phyloP scores from a whole-genome alignment of 2,888 invertebrate species.

The Sphecodes monilicornis region DNA sequence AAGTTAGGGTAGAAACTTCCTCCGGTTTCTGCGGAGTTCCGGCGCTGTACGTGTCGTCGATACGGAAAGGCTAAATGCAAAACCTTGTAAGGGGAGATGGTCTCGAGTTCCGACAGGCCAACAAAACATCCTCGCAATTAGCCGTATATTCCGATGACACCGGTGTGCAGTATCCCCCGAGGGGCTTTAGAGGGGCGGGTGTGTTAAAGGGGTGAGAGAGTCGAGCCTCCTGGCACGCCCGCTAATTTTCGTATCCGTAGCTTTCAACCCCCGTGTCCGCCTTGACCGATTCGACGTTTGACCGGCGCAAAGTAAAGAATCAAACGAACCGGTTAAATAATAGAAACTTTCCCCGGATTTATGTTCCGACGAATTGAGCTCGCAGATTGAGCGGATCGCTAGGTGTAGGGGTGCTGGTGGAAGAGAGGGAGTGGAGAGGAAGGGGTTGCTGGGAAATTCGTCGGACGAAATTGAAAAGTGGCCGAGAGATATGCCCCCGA shows the following conservation, averaged over 20 bases:
- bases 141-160: constrained; percentile 81
- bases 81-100: constrained; percentile 81
- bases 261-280: constrained; percentile 36
- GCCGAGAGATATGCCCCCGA: constrained; percentile 69
- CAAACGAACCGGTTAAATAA: constrained; percentile 69
- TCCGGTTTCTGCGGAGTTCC: constrained; percentile 53
- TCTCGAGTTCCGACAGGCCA: constrained; percentile 77
- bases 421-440: neutral
- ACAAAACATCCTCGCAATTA: constrained; percentile 83
- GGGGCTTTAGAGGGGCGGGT: neutral
- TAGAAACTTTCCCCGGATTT: constrained; percentile 77
- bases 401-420: neutral
- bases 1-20: constrained; percentile 44
- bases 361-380: constrained; percentile 64
- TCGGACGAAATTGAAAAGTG: constrained; percentile 77
- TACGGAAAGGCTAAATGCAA: constrained; percentile 82
- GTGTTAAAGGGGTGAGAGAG: constrained; percentile 19
- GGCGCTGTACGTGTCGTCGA: constrained; percentile 66
- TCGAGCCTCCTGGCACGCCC: constrained; percentile 31
- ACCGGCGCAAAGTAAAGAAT: constrained; percentile 3
- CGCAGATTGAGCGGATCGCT: constrained; percentile 34
- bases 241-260: constrained; percentile 61
- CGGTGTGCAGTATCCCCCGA: constrained; percentile 75
- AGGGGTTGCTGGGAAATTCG: constrained; percentile 42
- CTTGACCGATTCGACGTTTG: constrained; percentile 14